Conservation (phyloP, 2,888 invertebrate species). For the Macrophya annulata region DNA sequence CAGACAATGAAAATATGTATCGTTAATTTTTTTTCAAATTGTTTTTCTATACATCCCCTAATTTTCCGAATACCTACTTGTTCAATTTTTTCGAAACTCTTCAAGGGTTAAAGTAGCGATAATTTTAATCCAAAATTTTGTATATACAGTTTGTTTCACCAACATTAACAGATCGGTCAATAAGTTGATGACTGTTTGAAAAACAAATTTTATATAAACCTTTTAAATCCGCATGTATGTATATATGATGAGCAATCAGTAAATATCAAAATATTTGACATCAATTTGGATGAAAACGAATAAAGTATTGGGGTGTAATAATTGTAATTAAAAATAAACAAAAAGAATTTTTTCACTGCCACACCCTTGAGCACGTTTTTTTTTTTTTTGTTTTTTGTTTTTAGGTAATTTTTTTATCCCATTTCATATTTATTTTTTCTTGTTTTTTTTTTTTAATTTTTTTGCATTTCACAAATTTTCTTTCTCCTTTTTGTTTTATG, state of each 20-base stretch:
- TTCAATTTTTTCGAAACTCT: not conserved
- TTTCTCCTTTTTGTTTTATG: not conserved
- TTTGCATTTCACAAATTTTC: no score
- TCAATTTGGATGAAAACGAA: not conserved
- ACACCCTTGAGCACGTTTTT: not conserved
- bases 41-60: no score
- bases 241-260: not conserved
- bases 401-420: no score
- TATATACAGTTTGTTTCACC: not conserved
- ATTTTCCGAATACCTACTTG: not conserved
- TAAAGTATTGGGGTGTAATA: not conserved
- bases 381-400: not conserved
- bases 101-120: not conserved
- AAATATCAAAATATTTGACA: not conserved
- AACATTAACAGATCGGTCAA: not conserved
- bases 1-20: no score
- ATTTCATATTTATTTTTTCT: not conserved
- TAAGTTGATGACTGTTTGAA: not conserved
- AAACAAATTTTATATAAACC: not conserved
- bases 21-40: no score
- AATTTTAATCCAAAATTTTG: not conserved
- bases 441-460: no score
- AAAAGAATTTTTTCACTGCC: not conserved
- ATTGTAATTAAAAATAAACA: not conserved
- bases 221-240: not conserved